phyloP scores from a whole-genome alignment of 2,888 invertebrate genomes.

The Fragum whitleyi region DNA sequence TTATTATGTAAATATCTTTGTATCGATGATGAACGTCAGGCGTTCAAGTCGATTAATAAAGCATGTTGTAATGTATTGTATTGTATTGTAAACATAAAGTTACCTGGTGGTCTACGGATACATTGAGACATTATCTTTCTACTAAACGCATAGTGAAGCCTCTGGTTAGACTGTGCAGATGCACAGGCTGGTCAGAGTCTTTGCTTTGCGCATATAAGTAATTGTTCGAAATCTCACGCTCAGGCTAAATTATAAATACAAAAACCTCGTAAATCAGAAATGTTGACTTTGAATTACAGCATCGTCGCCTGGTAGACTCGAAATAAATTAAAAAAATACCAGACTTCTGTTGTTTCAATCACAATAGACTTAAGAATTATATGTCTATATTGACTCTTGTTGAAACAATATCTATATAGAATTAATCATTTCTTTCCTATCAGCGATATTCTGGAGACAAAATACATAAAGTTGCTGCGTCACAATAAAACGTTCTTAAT shows the following conservation, averaged over 20 bases:
- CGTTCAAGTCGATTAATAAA: too few species aligned
- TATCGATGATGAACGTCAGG: too few species aligned
- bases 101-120: too few species aligned
- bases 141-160: too few species aligned
- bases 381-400: background rate
- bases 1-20: too few species aligned
- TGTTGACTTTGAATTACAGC: background rate
- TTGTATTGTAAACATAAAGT: too few species aligned
- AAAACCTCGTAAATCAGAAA: background rate
- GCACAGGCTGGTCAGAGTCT: too few species aligned
- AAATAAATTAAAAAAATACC: background rate
- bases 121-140: too few species aligned
- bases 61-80: too few species aligned
- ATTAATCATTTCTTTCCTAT: background rate
- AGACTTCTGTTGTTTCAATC: background rate
- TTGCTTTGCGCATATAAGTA: too few species aligned
- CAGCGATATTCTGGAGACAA: background rate
- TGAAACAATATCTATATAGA: background rate
- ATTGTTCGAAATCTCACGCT: too few species aligned
- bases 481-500: background rate
- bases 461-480: background rate
- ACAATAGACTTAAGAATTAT: background rate
- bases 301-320: background rate
- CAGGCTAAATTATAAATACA: background rate
- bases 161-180: too few species aligned